phyloP scores from a whole-genome alignment of 2,113 vertebrate genomes.

The Tretioscincus oriximinensis region DNA sequence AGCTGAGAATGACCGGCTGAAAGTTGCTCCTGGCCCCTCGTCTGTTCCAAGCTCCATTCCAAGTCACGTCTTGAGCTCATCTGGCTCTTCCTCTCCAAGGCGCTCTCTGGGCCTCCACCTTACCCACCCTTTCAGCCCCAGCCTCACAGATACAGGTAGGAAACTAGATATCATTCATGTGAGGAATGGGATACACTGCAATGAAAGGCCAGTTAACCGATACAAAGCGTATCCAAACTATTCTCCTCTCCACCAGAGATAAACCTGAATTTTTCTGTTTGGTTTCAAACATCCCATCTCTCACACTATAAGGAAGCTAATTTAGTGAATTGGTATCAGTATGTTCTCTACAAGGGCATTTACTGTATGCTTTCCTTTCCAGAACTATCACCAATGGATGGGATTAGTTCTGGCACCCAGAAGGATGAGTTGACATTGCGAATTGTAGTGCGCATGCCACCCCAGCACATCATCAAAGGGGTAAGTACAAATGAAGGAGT shows the following conservation, averaged over 20 bases:
- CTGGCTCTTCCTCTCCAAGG: slow-evolving; percentile 79
- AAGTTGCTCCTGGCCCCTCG: slow-evolving; percentile 79
- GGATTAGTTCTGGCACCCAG: slow-evolving; percentile 71
- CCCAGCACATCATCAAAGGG: slow-evolving; percentile 88
- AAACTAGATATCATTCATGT: too few relatives aligned
- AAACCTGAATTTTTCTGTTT: too few relatives aligned
- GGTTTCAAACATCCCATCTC: too few relatives aligned
- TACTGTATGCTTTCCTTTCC: not conserved
- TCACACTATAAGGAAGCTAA: too few relatives aligned
- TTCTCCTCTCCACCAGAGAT: too few relatives aligned
- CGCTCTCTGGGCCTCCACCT: slow-evolving; percentile 85
- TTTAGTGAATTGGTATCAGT: too few relatives aligned
- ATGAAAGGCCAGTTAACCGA: too few relatives aligned
- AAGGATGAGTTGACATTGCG: slow-evolving; percentile 79
- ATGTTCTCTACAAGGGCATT: not conserved
- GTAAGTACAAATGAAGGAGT: slow-evolving; percentile 66
- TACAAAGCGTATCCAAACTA: too few relatives aligned
- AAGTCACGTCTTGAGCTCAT: slow-evolving; percentile 76
- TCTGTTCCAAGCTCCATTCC: slow-evolving; percentile 69
- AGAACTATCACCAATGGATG: slow-evolving; percentile 85
- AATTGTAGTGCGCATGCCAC: slow-evolving; percentile 81
- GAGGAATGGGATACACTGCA: too few relatives aligned
- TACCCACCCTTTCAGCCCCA: slow-evolving; percentile 86
- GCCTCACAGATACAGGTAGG: slow-evolving; percentile 81
- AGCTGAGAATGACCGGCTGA: slow-evolving; percentile 90